Base-by-base conservation (phyloP, 2,113 vertebrate genomes). In the Xiphias gladius region DNA sequence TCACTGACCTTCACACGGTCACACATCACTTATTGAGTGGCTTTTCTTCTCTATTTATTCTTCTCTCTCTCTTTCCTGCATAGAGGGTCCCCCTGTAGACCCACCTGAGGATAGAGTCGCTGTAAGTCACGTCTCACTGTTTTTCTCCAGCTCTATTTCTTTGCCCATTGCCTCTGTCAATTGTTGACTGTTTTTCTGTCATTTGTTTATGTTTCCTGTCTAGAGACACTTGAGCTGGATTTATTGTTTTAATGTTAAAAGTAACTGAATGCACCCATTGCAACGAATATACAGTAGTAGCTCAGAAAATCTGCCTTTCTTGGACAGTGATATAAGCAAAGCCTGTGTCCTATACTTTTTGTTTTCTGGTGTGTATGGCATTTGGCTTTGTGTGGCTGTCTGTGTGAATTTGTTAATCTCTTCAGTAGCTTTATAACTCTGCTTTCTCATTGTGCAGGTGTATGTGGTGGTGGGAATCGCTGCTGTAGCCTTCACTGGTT, bases 391-490 rank as follows among this genome's bases (percentile, higher is more conserved):
- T 66, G 65, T 41, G 50, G 24, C 37, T 68, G 43, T 68, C 32
- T 69, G 39, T 66, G 26, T 41, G 57, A 81, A 69, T 79, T 48
- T 83, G 58, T 20, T 17, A 16, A 30, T 73, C 14, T 75, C 8
- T 28, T 41, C 16, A 41, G n/a, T 65, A 65, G 63, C 26, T 78
- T 55, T 75, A 24, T 77, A 65, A 79, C 9, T 19, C 20, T 16
- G 12, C 39, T 70, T 63, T 68, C 17, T 64, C 22, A 4, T 70
- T 64, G 65, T 52, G 70, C 87, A 99, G 98, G 97, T 99, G 35
- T 99, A 99, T 20, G 97, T 99, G 85, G 97, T 99, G 71, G 97
- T 99, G 86, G 97, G 97, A 72, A 99, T 99, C 72, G 97, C 98
- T 1, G 98, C 96, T 65, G 94, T 99, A 39, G 98, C 97, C 43